phyloP scores from a whole-genome alignment of 2,113 vertebrate genomes.

The Grallaria varia region DNA sequence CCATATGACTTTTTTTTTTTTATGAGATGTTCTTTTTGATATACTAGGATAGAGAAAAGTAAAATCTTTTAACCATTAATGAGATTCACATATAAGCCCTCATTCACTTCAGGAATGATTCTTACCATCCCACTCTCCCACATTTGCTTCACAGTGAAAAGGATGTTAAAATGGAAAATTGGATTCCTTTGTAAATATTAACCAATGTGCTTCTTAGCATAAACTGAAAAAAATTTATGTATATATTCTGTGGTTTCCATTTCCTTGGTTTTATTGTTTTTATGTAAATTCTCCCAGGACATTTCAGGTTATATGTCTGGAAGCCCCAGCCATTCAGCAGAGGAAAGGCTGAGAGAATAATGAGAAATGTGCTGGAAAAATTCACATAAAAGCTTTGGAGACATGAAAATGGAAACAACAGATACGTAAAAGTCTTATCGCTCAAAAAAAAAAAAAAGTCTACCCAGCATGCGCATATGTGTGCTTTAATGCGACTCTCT shows the following conservation, averaged over 20 bases:
- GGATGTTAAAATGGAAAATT: slow-evolving; percentile 66
- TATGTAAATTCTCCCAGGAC: slow-evolving; percentile 78
- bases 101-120: slow-evolving; percentile 56
- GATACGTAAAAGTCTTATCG: slow-evolving; percentile 69
- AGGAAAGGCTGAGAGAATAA: slow-evolving; percentile 73
- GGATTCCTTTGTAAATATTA: slow-evolving; percentile 57
- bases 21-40: slow-evolving; percentile 38
- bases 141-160: slow-evolving; percentile 43
- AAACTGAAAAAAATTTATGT: slow-evolving; percentile 37
- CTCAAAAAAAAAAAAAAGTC: slow-evolving; percentile 13
- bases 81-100: slow-evolving; percentile 62
- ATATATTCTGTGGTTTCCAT: slow-evolving; percentile 72
- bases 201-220: slow-evolving; percentile 34
- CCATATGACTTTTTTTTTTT: not conserved
- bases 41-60: not conserved
- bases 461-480: slow-evolving; percentile 9
- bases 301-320: slow-evolving; percentile 78
- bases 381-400: slow-evolving; percentile 78
- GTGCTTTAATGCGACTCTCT: not conserved
- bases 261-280: slow-evolving; percentile 73
- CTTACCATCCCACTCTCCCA: slow-evolving; percentile 18
- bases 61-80: slow-evolving; percentile 57
- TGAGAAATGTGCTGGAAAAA: slow-evolving; percentile 80
- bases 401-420: slow-evolving; percentile 81
- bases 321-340: slow-evolving; percentile 73